phyloP scores from a whole-genome alignment of 2,888 invertebrate genomes.

The Plemyria rubiginata region DNA sequence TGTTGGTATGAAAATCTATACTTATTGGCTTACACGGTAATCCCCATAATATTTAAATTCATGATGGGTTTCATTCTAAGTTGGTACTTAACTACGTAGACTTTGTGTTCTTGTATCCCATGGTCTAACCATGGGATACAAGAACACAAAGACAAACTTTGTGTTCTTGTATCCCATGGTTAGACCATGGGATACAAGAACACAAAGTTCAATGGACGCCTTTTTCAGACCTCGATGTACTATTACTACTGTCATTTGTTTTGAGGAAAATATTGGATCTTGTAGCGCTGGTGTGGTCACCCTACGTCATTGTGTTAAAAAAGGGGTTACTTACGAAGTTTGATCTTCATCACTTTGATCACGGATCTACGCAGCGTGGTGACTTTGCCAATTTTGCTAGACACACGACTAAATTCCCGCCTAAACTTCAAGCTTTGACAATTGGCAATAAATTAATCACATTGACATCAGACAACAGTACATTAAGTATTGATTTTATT shows the following conservation, averaged over 20 bases:
- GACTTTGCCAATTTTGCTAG: slow-evolving; percentile 58
- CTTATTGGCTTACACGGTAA: background rate
- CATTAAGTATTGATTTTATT: slow-evolving; percentile 40
- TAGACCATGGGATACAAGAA: background rate
- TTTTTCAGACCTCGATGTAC: too few relatives aligned
- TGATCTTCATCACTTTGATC: slow-evolving; percentile 83
- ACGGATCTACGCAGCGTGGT: slow-evolving; percentile 80
- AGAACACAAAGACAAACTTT: too few relatives aligned
- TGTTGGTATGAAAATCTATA: slow-evolving; percentile 1
- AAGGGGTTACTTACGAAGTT: slow-evolving; percentile 72
- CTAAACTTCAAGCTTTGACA: slow-evolving; percentile 60
- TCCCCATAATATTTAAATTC: background rate
- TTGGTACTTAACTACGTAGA: too few relatives aligned
- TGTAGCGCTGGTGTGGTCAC: background rate
- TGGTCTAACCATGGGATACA: too few relatives aligned
- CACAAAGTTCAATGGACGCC: background rate
- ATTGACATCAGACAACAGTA: slow-evolving; percentile 51
- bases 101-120: background rate
- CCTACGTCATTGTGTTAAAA: background rate
- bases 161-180: too few relatives aligned
- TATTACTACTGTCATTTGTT: slow-evolving; percentile 14
- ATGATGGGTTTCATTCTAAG: slow-evolving; percentile 6
- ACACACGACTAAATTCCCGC: slow-evolving; percentile 62
- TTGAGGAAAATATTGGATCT: background rate
- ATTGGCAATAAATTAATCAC: slow-evolving; percentile 56